These are phyloP conservation scores for Harpegnathos saltator DNA, from an alignment of 1,140 invertebrate genomes.

Conservation along the genomic window DNA sequence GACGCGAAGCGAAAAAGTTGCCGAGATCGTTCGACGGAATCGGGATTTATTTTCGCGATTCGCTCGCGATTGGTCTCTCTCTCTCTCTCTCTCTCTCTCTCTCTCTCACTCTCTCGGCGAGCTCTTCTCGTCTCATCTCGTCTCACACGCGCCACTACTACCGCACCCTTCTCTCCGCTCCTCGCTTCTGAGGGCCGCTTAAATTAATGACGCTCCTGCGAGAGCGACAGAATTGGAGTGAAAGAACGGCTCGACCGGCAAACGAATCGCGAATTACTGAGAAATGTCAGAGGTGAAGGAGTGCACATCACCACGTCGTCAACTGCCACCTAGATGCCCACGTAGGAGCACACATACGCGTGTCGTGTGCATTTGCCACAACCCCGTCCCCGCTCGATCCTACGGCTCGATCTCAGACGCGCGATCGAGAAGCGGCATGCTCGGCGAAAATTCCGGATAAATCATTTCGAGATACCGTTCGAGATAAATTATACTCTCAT, in stretches of 20 bases:
- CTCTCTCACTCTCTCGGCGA: background rate
- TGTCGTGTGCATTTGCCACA: background rate
- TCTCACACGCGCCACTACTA: background rate
- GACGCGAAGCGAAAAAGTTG: constrained; percentile 25
- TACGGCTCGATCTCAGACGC: background rate
- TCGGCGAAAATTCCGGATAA: background rate
- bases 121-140: constrained; percentile 44
- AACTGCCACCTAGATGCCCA: constrained; percentile 4
- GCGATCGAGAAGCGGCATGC: background rate
- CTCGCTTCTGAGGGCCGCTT: constrained; percentile 45
- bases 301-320: constrained; percentile 23
- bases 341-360: no score
- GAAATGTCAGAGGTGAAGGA: constrained; percentile 58
- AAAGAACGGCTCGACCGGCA: constrained; percentile 48
- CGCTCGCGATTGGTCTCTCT: constrained; percentile 13
- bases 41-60: constrained; percentile 47
- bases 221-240: constrained; percentile 51
- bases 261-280: constrained; percentile 59
- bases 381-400: background rate
- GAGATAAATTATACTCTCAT: no score
- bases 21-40: constrained; percentile 34
- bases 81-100: no score
- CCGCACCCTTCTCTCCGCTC: constrained; percentile 19
- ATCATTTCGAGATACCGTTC: background rate
- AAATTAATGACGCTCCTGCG: constrained; percentile 65